Base-by-base conservation (phyloP, 2,797 vertebrate genomes). In the Fundulus diaphanus region DNA sequence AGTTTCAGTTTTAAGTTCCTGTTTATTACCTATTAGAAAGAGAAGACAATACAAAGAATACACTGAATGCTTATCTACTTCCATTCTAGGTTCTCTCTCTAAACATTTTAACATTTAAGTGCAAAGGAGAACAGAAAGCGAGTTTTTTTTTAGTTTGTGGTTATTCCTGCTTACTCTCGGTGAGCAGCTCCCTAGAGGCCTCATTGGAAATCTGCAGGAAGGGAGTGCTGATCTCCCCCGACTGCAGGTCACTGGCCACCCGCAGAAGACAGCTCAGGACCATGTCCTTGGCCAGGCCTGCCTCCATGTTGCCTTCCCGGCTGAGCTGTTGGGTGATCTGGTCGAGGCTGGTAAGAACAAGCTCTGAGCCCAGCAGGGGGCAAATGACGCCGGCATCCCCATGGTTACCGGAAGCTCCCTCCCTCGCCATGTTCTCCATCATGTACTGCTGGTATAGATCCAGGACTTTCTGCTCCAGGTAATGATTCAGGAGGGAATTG, bases 361-460 rank as follows among this genome's bases (percentile, higher is more conserved):
- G 92, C 86, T 99, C 97, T 0, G 97, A 99, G 37, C 94, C 95
- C 91, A 99, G 92, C 85, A 99, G 94, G 35, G 96, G 94, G 63
- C 95, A 96, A 24, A 96, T 90, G 27, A 95, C 93, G 33, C 86
- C 82, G 24, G 73, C 7, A 48, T 88, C 71, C 11, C 82, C 77
- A 20, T 80, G 79, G 1, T 76, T 63, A 27, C 76, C 79, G 1
- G 56, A 80, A 73, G 78, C 88, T 46, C 76, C 74, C 0, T 84
- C 91, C 70, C 96, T 96, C 37, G 82, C 94, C 76, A 95, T 95
- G 77, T 93, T 95, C 79, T 98, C 97, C 96, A 98, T 96, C 84
- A 97, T 96, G 86, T 98, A 97, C 80, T 99, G 96, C 79, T 96
- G 96, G 84, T 99, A 99, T 2, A 99, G 91, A 68, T 99, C 98